Conservation (phyloP, 2,797 vertebrate species). For the Artibeus jamaicensis region DNA sequence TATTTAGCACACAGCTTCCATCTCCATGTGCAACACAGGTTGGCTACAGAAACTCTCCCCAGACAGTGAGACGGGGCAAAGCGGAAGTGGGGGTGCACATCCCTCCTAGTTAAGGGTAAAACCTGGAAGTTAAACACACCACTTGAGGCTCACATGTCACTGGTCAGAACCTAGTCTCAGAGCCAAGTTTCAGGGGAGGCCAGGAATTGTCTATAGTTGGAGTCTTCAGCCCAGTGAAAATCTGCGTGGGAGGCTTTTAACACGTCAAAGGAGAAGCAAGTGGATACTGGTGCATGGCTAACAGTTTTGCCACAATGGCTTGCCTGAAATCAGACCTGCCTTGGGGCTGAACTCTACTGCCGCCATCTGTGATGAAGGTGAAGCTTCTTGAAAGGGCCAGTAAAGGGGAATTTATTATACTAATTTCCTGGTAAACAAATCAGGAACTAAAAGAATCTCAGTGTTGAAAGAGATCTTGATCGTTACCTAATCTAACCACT, state of each 20-base stretch:
- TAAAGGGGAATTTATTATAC: background rate
- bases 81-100: background rate
- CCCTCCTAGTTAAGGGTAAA: background rate
- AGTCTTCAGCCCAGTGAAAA: background rate
- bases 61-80: background rate
- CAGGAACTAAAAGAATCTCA: background rate
- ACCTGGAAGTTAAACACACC: background rate
- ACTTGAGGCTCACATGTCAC: background rate
- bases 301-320: background rate
- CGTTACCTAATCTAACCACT: background rate
- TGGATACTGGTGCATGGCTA: background rate
- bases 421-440: background rate
- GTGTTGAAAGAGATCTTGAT: background rate
- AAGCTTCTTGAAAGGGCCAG: background rate
- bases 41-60: background rate
- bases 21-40: background rate
- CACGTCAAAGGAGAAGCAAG: background rate
- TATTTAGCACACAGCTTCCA: background rate
- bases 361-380: background rate
- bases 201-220: background rate
- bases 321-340: background rate
- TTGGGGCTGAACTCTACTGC: background rate
- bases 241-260: background rate
- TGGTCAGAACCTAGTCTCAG: slow-evolving; percentile 23
- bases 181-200: background rate